phyloP scores from a whole-genome alignment of 2,797 vertebrate species.

The Sarcophilus harrisii region DNA sequence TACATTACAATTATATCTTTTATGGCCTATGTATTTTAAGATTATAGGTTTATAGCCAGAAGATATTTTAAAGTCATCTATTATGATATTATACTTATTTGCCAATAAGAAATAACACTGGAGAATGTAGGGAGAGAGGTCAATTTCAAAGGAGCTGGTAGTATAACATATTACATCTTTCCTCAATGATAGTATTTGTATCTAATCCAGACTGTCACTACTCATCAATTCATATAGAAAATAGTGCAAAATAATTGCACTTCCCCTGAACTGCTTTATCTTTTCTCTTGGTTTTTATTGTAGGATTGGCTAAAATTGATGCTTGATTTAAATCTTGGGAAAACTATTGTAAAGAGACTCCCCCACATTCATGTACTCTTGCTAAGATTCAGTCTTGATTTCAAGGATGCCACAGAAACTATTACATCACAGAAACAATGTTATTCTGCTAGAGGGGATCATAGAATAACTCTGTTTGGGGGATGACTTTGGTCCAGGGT shows the following conservation, averaged over 20 bases:
- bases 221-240: neutral
- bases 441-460: constrained; percentile 21
- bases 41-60: neutral
- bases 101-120: neutral
- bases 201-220: neutral
- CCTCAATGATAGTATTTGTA: neutral
- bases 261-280: neutral
- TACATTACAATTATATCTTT: neutral
- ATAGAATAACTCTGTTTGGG: constrained; percentile 28
- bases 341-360: neutral
- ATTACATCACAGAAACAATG: constrained; percentile 24
- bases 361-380: constrained; percentile 13
- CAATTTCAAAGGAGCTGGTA: neutral
- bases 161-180: neutral
- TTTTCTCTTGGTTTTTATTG: neutral
- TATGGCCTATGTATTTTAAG: neutral
- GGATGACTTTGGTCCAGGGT: neutral
- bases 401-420: constrained; percentile 9
- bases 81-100: neutral
- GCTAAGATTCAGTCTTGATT: constrained; percentile 35
- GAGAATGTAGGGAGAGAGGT: neutral
- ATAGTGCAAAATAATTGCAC: constrained; percentile 12
- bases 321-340: neutral
- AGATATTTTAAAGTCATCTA: neutral
- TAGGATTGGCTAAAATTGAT: neutral